Evolutionary conservation across 2,113 vertebrate species (phyloP), one percentile per base, ranked within the genome.

Genomic region (Bubalus kerabau): DNA sequence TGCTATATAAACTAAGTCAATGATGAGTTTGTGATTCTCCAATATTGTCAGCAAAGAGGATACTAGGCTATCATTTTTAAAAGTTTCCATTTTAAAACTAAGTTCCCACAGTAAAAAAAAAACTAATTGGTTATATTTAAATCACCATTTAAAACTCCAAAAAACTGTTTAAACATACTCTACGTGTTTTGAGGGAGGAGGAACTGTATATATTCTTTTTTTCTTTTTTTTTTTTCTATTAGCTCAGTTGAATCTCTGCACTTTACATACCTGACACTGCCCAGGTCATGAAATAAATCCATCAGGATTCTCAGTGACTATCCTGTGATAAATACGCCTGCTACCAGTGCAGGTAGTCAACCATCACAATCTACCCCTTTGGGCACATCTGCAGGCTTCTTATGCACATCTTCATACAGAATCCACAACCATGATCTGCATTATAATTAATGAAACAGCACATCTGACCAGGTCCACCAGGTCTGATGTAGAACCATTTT

Each of bases 391-490:
- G 85, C 52, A 97, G 74, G 28, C 40, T 84, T 83, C 71, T 54
- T 28, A 60, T 54, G 94, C 62, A 94, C n/a, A 96, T 87, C 74
- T 91, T 74, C 87, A 94, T 67, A 76, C 6, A 46, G 81, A 92
- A 91, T 46, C 84, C 59, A 82, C 67, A 92, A 40, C 59, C 64
- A 84, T 57, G 48, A 67, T 90, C 87, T 88, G 85, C 86, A 90
- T 78, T 52, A 60, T 94, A 96, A 95, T 90, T 90, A 96, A 85
- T 30, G 11, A n/a, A 88, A 91, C 64, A 92, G 84, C 85, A 62
- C 81, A 85, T 82, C n/a, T 83, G 90, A 91, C 94, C 36, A 71
- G 43, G 21, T 52, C 87, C 52, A 62, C 54, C 40, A 57, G 50
- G 64, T 62, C 10, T 87, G 71, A 81, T 78, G 24, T 60, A 85